A percentile compares a stretch with the other conserved stretches of the same genome.
Evolutionary conservation across 2,888 invertebrate species (phyloP).

Genomic region (Drosophila prostipennis): DNA sequence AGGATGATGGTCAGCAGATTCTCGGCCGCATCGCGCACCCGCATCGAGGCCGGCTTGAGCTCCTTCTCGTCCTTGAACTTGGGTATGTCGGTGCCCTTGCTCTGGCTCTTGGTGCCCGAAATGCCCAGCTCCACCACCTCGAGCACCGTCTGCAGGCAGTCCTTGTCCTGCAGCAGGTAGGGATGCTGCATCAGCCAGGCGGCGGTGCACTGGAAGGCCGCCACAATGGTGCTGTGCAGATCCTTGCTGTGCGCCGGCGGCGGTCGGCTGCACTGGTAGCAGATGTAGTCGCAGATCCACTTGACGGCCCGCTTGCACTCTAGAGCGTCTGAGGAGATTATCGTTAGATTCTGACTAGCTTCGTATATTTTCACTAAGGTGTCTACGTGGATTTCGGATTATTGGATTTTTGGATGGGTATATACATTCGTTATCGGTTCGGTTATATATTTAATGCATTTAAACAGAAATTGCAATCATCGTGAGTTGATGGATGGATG

Average conservation of each 20-base stretch:
- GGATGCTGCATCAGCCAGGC: constrained; percentile 97
- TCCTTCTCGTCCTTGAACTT: constrained; percentile 98
- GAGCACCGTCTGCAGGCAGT: constrained; percentile 95
- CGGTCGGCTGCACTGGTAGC: constrained; percentile 96
- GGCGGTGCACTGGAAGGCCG: constrained; percentile 95
- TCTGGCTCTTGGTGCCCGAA: constrained; percentile 95
- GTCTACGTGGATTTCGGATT: constrained; percentile 70
- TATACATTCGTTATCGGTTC: too few species aligned
- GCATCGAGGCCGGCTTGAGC: constrained; percentile 97
- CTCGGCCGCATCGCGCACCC: constrained; percentile 99
- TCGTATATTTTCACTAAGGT: constrained; percentile 84
- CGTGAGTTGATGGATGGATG: constrained; percentile 26
- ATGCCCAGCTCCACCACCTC: constrained; percentile 99
- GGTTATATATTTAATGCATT: constrained; percentile 3
- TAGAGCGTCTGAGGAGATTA: constrained; percentile 89
- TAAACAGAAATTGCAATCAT: constrained; percentile 29
- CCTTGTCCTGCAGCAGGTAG: constrained; percentile 94
- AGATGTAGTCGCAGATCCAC: constrained; percentile 99
- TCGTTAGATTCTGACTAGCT: constrained; percentile 84
- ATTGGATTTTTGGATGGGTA: constrained; percentile 9
- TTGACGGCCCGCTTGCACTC: constrained; percentile 97
- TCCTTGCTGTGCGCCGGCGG: constrained; percentile 97
- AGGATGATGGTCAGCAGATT: constrained; percentile 94
- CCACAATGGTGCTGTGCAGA: constrained; percentile 96
- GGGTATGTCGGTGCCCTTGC: constrained; percentile 94